A percentile compares a stretch with the other conserved stretches of the same genome.
Evolutionary conservation across 2,797 vertebrate genomes (phyloP).

Genomic region (Martes flavigula): DNA sequence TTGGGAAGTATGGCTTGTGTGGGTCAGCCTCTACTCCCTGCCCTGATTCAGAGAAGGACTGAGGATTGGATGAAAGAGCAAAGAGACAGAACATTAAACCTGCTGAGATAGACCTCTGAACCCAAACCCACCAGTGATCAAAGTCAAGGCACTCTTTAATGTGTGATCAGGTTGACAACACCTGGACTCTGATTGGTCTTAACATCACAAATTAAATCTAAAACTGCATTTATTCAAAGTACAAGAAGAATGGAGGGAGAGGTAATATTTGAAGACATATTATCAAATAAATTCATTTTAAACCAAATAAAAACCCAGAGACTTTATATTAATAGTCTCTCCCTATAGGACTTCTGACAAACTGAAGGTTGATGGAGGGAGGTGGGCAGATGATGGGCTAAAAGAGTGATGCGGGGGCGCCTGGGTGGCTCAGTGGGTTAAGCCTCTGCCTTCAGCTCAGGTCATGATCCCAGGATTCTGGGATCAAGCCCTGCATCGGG

Average conservation of each 20-base stretch:
- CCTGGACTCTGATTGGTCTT: neutral
- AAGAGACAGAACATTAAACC: neutral
- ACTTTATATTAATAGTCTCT: neutral
- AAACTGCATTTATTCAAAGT: neutral
- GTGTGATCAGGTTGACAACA: neutral
- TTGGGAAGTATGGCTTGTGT: too few species aligned
- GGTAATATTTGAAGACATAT: neutral
- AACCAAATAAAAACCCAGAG: neutral
- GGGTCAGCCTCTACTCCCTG: neutral
- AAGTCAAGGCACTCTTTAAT: neutral
- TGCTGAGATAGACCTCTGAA: neutral
- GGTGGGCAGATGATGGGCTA: neutral
- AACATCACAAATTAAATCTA: neutral
- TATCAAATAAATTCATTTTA: neutral
- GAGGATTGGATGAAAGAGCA: neutral
- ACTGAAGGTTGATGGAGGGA: neutral
- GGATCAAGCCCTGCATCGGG: fast-evolving
- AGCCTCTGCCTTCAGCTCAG: too few species aligned
- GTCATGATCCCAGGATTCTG: too few species aligned
- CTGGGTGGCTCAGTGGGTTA: too few species aligned
- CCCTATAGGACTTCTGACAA: neutral
- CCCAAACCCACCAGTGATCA: neutral
- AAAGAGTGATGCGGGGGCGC: neutral
- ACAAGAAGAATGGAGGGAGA: neutral
- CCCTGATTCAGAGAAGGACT: neutral